Conservation (phyloP, 2,888 invertebrate genomes). For the Eupithecia pulchellata region DNA sequence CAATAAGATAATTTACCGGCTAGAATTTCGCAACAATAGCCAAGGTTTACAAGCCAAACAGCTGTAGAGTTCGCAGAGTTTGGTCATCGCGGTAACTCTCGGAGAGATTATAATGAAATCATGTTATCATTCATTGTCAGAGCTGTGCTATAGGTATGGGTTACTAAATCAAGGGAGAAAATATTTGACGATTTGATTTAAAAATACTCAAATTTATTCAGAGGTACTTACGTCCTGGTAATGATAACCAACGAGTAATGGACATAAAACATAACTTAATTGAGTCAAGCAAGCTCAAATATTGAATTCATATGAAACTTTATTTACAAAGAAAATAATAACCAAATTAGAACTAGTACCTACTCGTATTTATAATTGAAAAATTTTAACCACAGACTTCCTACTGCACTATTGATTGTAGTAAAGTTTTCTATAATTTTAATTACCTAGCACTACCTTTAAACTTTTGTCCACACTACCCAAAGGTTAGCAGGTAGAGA, state of each 20-base stretch:
- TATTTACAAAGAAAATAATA: too few relatives aligned
- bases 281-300: too few relatives aligned
- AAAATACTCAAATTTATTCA: not conserved
- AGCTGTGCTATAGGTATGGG: not conserved
- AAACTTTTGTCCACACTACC: too few relatives aligned
- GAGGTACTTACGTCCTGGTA: not conserved
- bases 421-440: too few relatives aligned
- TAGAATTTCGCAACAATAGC: constrained; percentile 9
- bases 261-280: not conserved
- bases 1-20: not conserved
- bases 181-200: not conserved
- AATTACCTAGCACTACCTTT: too few relatives aligned
- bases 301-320: too few relatives aligned
- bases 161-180: not conserved
- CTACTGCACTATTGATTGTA: too few relatives aligned
- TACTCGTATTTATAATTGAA: too few relatives aligned
- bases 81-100: not conserved
- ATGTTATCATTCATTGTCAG: not conserved
- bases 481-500: too few relatives aligned
- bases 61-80: not conserved
- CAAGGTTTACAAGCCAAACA: not conserved
- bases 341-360: too few relatives aligned
- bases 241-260: not conserved
- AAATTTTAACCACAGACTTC: too few relatives aligned
- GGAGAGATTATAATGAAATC: not conserved